Conservation (phyloP, 2,888 invertebrate species). For the Fragum fragum region DNA sequence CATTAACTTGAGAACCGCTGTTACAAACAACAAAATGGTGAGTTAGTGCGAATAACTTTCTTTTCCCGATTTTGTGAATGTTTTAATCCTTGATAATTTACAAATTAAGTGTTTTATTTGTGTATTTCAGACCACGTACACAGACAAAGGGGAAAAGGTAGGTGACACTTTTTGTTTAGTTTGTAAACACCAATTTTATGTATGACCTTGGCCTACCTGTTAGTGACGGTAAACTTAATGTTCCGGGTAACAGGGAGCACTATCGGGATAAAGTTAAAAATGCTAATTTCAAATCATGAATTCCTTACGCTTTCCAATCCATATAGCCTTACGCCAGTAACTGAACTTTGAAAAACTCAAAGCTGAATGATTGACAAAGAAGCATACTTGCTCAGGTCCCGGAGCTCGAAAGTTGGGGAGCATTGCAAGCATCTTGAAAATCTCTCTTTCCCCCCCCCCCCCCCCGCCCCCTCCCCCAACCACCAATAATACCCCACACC, state of each 20-base stretch:
- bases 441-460: too few relatives aligned
- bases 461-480: too few relatives aligned
- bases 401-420: too few relatives aligned
- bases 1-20: not conserved
- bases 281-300: not conserved
- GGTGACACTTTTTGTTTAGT: conserved; percentile 43
- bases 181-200: not conserved
- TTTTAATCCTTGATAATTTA: not conserved
- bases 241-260: not conserved
- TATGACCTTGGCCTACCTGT: not conserved
- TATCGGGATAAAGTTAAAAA: not conserved
- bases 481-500: too few relatives aligned
- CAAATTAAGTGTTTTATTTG: conserved; percentile 27
- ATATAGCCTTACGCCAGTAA: too few relatives aligned
- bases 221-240: not conserved
- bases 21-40: conserved; percentile 23
- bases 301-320: too few relatives aligned
- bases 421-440: too few relatives aligned
- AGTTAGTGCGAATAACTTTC: not conserved
- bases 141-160: conserved; percentile 65
- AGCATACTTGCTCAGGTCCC: too few relatives aligned
- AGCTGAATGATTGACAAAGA: too few relatives aligned
- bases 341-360: too few relatives aligned
- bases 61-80: not conserved
- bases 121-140: conserved; percentile 66